A percentile compares a stretch with the other conserved stretches of the same genome.
These are phyloP conservation scores for Diaperis boleti DNA, from an alignment of 2,888 invertebrate species.

Conservation along the genomic window DNA sequence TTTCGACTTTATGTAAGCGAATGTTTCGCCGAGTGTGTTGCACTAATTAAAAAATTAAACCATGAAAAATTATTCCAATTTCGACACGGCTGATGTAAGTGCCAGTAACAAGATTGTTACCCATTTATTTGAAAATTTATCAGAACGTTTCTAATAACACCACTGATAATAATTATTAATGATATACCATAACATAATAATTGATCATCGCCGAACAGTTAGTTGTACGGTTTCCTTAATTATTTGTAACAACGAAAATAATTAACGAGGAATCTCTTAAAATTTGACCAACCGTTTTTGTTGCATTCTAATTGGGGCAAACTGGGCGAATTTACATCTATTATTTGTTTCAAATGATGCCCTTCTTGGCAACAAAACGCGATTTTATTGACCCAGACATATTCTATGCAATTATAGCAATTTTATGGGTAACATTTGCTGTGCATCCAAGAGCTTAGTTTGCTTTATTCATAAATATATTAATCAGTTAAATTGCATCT, in stretches of 20 bases:
- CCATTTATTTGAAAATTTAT: conserved; percentile 24
- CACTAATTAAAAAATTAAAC: conserved; percentile 47
- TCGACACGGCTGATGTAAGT: conserved; percentile 37
- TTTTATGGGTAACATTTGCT: background rate
- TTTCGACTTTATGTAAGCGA: conserved; percentile 47
- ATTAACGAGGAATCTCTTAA: background rate
- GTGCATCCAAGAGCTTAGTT: conserved; percentile 4
- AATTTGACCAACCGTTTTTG: background rate
- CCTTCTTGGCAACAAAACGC: background rate
- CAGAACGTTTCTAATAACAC: conserved; percentile 28
- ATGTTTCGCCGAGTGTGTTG: conserved; percentile 42
- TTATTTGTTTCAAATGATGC: background rate
- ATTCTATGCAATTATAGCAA: background rate
- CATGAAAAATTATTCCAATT: conserved; percentile 45
- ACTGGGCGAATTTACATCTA: background rate
- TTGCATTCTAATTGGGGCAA: too few relatives aligned
- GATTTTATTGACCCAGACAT: background rate
- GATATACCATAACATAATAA: conserved; percentile 12
- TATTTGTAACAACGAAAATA: background rate
- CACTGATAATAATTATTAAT: conserved; percentile 20
- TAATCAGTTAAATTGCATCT: background rate
- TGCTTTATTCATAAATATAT: background rate
- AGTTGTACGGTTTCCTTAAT: conserved; percentile 4
- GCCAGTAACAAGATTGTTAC: conserved; percentile 9
- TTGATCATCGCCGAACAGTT: conserved; percentile 17